Percentiles rank a stretch among this genome's conserved stretches.
phyloP scores from a whole-genome alignment of 2,888 invertebrate species.

The Sphaerophoria rueppellii region DNA sequence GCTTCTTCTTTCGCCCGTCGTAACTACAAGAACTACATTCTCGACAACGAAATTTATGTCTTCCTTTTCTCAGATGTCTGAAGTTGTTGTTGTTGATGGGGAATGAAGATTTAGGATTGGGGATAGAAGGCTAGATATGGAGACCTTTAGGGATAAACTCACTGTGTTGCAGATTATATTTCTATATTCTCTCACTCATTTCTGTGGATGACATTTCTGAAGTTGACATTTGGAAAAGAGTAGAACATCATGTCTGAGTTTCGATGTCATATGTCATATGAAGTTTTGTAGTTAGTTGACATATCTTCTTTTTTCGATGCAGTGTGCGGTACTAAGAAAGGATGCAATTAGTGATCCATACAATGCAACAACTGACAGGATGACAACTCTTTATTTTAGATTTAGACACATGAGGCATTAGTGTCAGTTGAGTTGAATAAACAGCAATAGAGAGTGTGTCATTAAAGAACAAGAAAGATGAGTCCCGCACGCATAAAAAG shows the following conservation, averaged over 20 bases:
- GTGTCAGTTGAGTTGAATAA: constrained; percentile 56
- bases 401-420: constrained; percentile 61
- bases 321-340: neutral
- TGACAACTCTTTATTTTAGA: constrained; percentile 64
- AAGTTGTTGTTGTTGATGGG: constrained; percentile 13
- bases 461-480: constrained; percentile 31
- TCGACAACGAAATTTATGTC: constrained; percentile 65
- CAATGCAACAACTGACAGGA: constrained; percentile 50
- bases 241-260: constrained; percentile 54
- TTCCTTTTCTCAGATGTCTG: constrained; percentile 43
- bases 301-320: neutral
- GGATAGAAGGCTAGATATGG: neutral
- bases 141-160: constrained; percentile 9
- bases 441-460: neutral
- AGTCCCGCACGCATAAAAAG: neutral
- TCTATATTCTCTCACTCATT: neutral
- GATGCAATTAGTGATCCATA: constrained; percentile 64
- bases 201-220: constrained; percentile 1
- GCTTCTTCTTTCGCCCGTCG: neutral
- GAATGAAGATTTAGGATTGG: neutral
- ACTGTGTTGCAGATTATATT: constrained; percentile 20
- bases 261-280: constrained; percentile 27
- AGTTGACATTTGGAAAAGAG: constrained; percentile 28
- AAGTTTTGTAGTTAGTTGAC: neutral
- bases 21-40: constrained; percentile 32